Percentiles rank a stretch among this genome's conserved stretches.
Conservation (phyloP, 2,797 vertebrate species). For the Lepus oiostolus region DNA sequence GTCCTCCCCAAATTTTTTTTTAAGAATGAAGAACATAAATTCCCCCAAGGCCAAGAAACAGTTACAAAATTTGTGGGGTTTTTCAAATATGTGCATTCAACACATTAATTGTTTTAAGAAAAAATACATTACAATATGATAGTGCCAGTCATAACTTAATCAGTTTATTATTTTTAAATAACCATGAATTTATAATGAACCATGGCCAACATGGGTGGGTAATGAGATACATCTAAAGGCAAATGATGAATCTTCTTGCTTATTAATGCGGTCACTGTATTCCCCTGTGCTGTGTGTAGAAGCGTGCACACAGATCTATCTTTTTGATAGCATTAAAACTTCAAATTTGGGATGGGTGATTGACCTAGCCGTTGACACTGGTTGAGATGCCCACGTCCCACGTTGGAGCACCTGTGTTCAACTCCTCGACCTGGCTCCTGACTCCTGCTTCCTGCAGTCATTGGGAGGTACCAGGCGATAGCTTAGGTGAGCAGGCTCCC, state of each 20-base stretch:
- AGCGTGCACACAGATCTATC: neutral
- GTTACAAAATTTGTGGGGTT: neutral
- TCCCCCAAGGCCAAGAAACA: neutral
- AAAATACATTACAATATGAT: neutral
- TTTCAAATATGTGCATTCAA: neutral
- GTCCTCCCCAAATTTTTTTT: too few relatives aligned
- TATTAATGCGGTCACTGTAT: neutral
- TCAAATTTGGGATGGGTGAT: neutral
- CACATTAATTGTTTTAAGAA: neutral
- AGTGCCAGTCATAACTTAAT: neutral
- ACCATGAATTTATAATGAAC: neutral
- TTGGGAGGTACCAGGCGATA: too few relatives aligned
- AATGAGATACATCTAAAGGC: neutral
- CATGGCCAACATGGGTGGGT: neutral
- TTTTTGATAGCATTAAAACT: neutral
- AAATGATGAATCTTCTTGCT: neutral
- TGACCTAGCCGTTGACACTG: too few relatives aligned
- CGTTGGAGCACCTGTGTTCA: too few relatives aligned
- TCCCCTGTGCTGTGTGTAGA: neutral
- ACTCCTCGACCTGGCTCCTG: too few relatives aligned
- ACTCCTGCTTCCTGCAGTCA: too few relatives aligned
- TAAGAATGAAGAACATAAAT: neutral
- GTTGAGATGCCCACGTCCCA: too few relatives aligned
- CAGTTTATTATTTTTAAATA: neutral
- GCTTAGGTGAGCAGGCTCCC: too few relatives aligned